Conservation (phyloP, 2,888 invertebrate species). For the Acholoe squamosa region DNA sequence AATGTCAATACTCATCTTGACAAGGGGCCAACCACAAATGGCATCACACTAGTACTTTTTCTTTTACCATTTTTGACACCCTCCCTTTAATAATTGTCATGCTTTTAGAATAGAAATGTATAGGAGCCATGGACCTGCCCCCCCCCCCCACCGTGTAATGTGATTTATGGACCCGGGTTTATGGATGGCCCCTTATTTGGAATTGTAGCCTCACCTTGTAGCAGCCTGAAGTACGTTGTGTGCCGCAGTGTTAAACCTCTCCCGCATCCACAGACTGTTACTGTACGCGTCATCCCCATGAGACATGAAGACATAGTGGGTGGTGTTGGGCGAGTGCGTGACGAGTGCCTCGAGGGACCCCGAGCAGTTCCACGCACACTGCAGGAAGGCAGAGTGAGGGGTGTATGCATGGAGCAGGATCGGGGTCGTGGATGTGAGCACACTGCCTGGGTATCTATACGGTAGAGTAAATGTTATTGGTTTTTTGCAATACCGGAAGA, state of each 20-base stretch:
- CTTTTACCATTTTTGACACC: no score
- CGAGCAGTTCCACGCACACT: conserved; percentile 70
- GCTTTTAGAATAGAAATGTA: no score
- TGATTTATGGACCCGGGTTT: no score
- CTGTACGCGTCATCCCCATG: conserved; percentile 65
- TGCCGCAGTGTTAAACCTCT: conserved; percentile 65
- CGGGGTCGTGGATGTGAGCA: conserved; percentile 66
- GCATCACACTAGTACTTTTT: no score
- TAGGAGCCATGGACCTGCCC: no score
- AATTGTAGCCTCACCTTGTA: background rate
- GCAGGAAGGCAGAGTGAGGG: conserved; percentile 72
- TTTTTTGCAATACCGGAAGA: no score
- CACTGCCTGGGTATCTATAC: conserved; percentile 67
- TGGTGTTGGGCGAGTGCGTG: conserved; percentile 64
- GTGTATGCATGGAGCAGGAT: conserved; percentile 73
- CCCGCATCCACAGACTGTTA: conserved; percentile 73
- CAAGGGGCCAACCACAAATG: no score
- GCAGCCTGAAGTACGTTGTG: background rate
- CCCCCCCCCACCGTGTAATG: no score
- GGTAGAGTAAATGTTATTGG: background rate
- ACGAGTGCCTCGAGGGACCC: conserved; percentile 69
- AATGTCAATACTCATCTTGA: no score
- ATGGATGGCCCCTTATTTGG: no score
- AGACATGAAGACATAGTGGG: conserved; percentile 71
- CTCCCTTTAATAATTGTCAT: no score